A percentile compares a stretch with the other conserved stretches of the same genome.
Conservation (phyloP, 2,113 vertebrate genomes). For the Thryonomys swinderianus region DNA sequence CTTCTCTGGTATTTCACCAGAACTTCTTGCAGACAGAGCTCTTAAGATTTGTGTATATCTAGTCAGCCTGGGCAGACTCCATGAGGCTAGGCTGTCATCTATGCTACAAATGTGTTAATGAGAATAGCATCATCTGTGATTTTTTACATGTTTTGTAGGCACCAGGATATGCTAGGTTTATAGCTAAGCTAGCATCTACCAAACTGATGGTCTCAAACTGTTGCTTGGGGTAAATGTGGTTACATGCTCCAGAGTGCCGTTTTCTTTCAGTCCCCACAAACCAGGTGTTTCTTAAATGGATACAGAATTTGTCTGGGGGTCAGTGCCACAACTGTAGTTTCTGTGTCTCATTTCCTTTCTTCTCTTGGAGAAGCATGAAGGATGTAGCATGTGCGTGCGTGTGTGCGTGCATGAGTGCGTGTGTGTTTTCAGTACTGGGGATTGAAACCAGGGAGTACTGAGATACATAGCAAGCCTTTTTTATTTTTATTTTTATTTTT, state of each 20-base stretch:
- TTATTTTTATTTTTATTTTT: neutral
- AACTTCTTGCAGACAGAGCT: conserved; percentile 4
- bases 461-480: neutral
- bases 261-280: conserved; percentile 46
- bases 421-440: neutral
- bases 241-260: neutral
- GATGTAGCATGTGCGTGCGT: neutral
- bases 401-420: neutral
- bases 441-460: neutral
- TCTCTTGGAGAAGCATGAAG: conserved; percentile 25
- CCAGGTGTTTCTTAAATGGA: neutral
- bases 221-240: conserved; percentile 9
- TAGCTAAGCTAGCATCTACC: conserved; percentile 18
- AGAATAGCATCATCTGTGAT: conserved; percentile 13
- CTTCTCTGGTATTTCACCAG: neutral
- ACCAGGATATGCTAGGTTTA: conserved; percentile 1
- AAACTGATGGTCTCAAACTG: neutral
- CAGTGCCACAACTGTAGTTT: conserved; percentile 47
- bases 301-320: conserved; percentile 30
- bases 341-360: conserved; percentile 9
- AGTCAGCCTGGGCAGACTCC: neutral
- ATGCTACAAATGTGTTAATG: neutral
- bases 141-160: conserved; percentile 39
- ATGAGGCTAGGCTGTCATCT: neutral
- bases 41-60: neutral